Evolutionary conservation across 2,888 invertebrate genomes (phyloP).

Genomic region (Monoplex corrugatus): DNA sequence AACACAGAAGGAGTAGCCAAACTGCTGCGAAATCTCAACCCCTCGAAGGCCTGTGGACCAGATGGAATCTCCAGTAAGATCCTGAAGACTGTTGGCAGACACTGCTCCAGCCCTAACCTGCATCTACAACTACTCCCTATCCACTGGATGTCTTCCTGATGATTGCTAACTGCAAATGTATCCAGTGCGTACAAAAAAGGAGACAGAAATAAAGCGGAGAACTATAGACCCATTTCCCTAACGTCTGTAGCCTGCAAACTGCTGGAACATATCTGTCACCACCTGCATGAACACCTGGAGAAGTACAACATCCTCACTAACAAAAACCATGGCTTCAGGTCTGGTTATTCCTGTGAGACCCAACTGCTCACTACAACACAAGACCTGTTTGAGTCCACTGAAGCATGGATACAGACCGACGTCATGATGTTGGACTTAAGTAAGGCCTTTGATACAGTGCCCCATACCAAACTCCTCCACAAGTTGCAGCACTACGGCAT

Average conservation of each 20-base stretch:
- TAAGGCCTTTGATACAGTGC: slow-evolving; percentile 2
- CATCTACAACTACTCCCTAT: not conserved
- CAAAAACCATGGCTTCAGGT: slow-evolving; percentile 15
- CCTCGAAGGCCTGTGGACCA: not conserved
- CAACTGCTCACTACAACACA: not conserved
- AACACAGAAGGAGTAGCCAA: not conserved
- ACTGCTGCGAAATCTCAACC: not conserved
- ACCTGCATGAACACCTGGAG: slow-evolving; percentile 4
- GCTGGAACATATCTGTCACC: slow-evolving; percentile 16
- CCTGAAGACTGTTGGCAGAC: not conserved
- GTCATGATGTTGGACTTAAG: slow-evolving; percentile 12
- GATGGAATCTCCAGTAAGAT: not conserved
- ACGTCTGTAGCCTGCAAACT: slow-evolving; percentile 26
- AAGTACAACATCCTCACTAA: not conserved
- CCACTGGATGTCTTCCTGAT: not conserved
- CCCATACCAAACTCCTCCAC: slow-evolving; percentile 3
- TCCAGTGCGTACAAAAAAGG: not conserved
- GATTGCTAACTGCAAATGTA: not conserved
- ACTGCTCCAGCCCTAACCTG: not conserved
- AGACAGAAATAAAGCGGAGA: slow-evolving; percentile 3
- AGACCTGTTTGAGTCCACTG: not conserved
- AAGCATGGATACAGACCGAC: slow-evolving; percentile 1
- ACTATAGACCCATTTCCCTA: not conserved
- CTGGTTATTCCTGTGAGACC: slow-evolving; percentile 15
- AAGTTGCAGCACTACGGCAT: not conserved